Evolutionary conservation across 2,797 vertebrate species (phyloP).

Genomic region (Rousettus madagascariensis): DNA sequence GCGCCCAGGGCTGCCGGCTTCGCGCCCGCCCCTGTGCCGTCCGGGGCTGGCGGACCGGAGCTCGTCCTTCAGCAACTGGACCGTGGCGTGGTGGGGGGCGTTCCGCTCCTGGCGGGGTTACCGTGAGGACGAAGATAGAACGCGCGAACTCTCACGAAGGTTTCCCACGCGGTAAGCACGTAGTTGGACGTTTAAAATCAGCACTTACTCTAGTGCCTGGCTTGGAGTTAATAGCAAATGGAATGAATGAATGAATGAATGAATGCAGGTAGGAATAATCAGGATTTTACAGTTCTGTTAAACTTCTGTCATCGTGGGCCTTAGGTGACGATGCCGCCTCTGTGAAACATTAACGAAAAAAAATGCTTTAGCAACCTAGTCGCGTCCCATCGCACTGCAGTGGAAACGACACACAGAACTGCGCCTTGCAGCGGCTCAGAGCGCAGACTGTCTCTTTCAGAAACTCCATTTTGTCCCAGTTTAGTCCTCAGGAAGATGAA

Average conservation of each 20-base stretch:
- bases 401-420: too few relatives aligned
- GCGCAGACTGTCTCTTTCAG: background rate
- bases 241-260: background rate
- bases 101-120: background rate
- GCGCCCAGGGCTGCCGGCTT: background rate
- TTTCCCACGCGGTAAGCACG: background rate
- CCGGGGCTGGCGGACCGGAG: too few relatives aligned
- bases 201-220: background rate
- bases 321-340: too few relatives aligned
- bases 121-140: background rate
- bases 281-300: background rate
- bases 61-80: background rate
- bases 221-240: background rate
- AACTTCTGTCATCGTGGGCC: background rate
- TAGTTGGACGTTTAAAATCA: background rate
- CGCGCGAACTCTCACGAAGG: background rate
- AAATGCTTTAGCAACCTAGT: background rate
- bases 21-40: rapidly evolving
- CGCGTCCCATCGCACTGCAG: background rate
- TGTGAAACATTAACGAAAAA: background rate
- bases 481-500: background rate
- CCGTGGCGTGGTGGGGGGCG: background rate
- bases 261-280: background rate
- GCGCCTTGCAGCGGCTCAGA: rapidly evolving
- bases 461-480: background rate